phyloP scores from a whole-genome alignment of 2,888 invertebrate genomes.

The Pristionchus mayeri region DNA sequence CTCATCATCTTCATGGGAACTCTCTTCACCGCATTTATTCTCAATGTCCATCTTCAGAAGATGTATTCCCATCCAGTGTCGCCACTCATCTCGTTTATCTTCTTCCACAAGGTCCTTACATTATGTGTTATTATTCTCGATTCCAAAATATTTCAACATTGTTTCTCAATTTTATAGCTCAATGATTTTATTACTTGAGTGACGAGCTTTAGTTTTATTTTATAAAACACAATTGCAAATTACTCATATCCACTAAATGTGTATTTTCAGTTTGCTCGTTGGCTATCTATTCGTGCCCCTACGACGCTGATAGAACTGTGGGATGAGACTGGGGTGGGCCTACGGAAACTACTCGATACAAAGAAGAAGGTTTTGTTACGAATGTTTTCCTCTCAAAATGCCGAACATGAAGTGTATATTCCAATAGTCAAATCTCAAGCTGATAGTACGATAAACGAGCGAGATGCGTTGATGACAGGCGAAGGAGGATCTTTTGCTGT shows the following conservation, averaged over 20 bases:
- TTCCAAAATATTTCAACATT: no score
- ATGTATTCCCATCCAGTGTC: conserved; percentile 73
- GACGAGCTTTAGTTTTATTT: no score
- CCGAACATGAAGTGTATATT: background rate
- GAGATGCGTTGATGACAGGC: no score
- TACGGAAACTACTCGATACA: background rate
- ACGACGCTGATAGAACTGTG: conserved; percentile 73
- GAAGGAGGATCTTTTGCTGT: background rate
- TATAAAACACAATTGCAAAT: no score
- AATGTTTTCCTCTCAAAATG: background rate
- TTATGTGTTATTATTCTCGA: no score
- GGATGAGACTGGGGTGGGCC: conserved; percentile 64
- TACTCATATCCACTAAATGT: no score
- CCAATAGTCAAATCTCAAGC: background rate
- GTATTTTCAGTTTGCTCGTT: conserved; percentile 62
- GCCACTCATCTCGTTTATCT: conserved; percentile 70
- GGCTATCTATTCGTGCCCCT: conserved; percentile 71
- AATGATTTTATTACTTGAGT: no score
- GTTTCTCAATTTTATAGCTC: no score
- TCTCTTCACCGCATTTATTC: conserved; percentile 75
- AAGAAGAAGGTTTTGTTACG: background rate
- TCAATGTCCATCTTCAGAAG: conserved; percentile 75
- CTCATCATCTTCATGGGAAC: conserved; percentile 75
- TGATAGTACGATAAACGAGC: no score
- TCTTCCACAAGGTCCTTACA: conserved; percentile 72